Conservation (phyloP, 1,140 invertebrate genomes). For the Teleogryllus occipitalis region DNA sequence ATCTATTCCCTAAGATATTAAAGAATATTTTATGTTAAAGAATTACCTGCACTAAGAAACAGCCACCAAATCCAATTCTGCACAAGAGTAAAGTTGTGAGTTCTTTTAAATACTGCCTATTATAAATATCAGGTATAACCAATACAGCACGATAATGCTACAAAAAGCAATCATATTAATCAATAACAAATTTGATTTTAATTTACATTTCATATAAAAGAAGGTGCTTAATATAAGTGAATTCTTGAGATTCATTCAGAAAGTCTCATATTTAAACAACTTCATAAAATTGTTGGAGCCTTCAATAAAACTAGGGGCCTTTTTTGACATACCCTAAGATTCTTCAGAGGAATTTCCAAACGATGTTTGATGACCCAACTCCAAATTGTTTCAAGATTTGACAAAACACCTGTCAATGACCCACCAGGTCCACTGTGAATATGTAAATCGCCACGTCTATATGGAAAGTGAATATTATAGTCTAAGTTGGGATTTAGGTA, state of each 20-base stretch:
- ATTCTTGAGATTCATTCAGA: not conserved
- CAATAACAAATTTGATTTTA: not conserved
- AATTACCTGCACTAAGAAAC: constrained; percentile 73
- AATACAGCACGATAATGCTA: constrained; percentile 76
- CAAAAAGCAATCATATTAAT: constrained; percentile 22
- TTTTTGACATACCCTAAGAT: constrained; percentile 50
- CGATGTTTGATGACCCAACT: constrained; percentile 64
- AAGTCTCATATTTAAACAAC: not conserved
- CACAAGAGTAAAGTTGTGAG: constrained; percentile 71
- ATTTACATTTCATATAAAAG: not conserved
- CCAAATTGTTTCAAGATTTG: constrained; percentile 85
- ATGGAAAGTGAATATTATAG: constrained; percentile 86
- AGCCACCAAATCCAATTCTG: constrained; percentile 81
- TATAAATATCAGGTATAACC: constrained; percentile 86
- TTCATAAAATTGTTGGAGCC: not conserved
- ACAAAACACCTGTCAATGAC: constrained; percentile 70
- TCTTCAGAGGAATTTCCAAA: constrained; percentile 64
- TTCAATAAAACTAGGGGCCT: not conserved
- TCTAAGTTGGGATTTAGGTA: constrained; percentile 59
- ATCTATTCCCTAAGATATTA: not conserved
- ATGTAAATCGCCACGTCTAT: constrained; percentile 77
- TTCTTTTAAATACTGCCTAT: constrained; percentile 77
- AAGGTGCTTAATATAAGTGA: not conserved
- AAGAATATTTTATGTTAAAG: not conserved
- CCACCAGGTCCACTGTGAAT: constrained; percentile 74